Evolutionary conservation across 2,888 invertebrate genomes (phyloP).

Genomic region (Didymodactylos carnosus): DNA sequence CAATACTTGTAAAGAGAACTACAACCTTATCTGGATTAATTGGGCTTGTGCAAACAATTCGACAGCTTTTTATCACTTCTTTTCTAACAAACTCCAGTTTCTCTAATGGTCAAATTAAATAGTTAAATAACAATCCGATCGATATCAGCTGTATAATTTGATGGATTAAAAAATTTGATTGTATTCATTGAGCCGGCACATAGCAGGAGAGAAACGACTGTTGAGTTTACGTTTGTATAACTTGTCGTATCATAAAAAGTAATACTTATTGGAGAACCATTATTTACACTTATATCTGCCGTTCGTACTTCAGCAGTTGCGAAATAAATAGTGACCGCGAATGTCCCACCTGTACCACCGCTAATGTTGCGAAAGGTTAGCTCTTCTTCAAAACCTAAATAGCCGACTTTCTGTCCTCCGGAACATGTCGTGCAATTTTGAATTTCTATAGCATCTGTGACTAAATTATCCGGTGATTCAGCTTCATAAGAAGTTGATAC

Average conservation of each 20-base stretch:
- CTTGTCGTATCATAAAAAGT: not conserved
- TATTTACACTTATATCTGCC: not conserved
- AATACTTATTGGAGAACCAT: not conserved
- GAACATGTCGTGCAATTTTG: not conserved
- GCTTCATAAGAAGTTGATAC: no score
- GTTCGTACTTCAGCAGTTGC: not conserved
- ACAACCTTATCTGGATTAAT: no score
- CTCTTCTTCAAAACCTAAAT: not conserved
- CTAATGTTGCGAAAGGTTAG: not conserved
- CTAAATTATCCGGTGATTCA: not conserved
- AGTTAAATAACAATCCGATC: not conserved
- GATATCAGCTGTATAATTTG: not conserved
- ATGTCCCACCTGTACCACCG: not conserved
- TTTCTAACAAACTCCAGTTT: not conserved
- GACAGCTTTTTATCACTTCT: no score
- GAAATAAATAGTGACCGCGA: not conserved
- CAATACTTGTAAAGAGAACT: no score
- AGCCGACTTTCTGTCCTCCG: not conserved
- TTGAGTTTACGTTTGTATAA: not conserved
- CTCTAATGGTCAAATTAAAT: not conserved
- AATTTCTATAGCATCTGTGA: not conserved
- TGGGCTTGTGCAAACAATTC: no score
- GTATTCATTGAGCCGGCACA: not conserved
- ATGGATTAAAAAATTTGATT: not conserved
- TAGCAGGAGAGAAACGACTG: not conserved